Evolutionary conservation across 2,797 vertebrate genomes (phyloP), one percentile per base, ranked within the genome.

Genomic region (Saguinus oedipus): DNA sequence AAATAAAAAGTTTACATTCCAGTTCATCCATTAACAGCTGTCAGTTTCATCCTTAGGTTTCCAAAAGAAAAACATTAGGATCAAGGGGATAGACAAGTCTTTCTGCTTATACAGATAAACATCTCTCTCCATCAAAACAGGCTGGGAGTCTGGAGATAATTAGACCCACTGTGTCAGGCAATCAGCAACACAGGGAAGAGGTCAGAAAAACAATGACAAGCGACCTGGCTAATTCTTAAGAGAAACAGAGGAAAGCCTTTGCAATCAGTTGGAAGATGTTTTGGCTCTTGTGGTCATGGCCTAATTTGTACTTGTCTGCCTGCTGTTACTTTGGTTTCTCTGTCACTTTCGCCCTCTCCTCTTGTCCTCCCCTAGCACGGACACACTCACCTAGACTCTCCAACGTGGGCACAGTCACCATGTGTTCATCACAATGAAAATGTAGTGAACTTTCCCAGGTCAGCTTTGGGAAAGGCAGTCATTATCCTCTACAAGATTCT

Each of bases 111-210:
- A 50, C 19, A 88, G 95, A 90, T 90, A 95, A 97, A 96, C 88
- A 97, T 53, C 19, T 30, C 78, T 70, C 81, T 94, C 87, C 76
- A 90, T 92, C 68, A 95, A 94, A 92, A 93, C 93, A 97, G 46
- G 90, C 86, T 87, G 92, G 90, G 93, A 90, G 84, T 78, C 90
- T 96, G 68, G 87, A 92, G 93, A 91, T 97, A 96, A 97, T 98
- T 95, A 97, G 90, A 94, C 90, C 87, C 90, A 95, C 93, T 85
- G 93, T 95, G 88, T 96, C 84, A 85, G 88, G 93, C 87, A 97
- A 96, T 97, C 81, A 93, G 84, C 78, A 92, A 55, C 88, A 78
- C 11, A 79, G 64, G 78, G 72, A 92, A 90, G 64, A 90, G 78
- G 12, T 90, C 50, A 79, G 84, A 87, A 80, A 80, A 87, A 78